Percentiles rank a stretch among this genome's conserved stretches.
Evolutionary conservation across 2,113 vertebrate species (phyloP).

Genomic region (Terrapene triunguis): DNA sequence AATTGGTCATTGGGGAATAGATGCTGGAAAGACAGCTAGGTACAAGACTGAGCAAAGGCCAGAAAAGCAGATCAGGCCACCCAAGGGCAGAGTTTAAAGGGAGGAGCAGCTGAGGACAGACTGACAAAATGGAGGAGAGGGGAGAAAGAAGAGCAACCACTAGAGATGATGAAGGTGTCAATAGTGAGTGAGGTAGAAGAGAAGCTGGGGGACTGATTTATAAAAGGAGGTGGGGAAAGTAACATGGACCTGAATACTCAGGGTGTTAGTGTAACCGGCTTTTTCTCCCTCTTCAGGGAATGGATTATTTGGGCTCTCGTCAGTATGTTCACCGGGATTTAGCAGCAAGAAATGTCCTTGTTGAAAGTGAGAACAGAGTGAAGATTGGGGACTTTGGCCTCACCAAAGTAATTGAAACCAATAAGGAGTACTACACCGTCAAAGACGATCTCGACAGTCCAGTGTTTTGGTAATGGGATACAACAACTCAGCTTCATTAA

Average conservation of each 20-base stretch:
- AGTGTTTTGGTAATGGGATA: constrained; percentile 89
- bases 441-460: constrained; percentile 96
- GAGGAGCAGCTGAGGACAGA: background rate
- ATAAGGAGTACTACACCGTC: constrained; percentile 96
- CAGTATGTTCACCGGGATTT: constrained; percentile 97
- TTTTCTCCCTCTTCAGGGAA: constrained; percentile 81
- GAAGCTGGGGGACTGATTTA: background rate
- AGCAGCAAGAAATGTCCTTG: constrained; percentile 95
- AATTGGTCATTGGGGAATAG: background rate
- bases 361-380: constrained; percentile 93
- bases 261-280: background rate
- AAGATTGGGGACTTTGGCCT: constrained; percentile 98
- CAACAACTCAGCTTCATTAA: accelerated
- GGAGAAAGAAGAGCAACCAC: background rate
- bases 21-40: background rate
- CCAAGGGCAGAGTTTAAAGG: background rate
- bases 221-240: background rate
- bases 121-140: background rate
- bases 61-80: background rate
- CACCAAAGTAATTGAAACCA: constrained; percentile 95
- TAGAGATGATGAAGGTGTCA: background rate
- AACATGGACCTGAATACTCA: accelerated
- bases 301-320: constrained; percentile 93
- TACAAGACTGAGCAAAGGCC: background rate
- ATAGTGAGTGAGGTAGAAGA: background rate